Evolutionary conservation across 2,113 vertebrate species (phyloP).

Genomic region (Pluvianellus socialis): DNA sequence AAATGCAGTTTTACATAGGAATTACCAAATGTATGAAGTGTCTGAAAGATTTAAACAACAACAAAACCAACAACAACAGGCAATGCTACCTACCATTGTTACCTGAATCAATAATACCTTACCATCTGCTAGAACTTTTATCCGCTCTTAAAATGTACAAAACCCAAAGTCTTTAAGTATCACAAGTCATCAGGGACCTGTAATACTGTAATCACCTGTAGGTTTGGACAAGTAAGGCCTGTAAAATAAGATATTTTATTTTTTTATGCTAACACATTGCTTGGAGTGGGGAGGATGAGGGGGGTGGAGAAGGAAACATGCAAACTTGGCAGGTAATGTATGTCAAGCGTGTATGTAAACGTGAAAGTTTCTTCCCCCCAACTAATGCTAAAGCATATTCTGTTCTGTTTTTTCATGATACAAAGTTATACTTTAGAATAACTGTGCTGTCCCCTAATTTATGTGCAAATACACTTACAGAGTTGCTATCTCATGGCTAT

Average conservation of each 20-base stretch:
- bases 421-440: neutral
- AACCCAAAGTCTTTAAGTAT: neutral
- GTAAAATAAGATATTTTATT: neutral
- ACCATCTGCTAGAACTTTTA: neutral
- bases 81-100: neutral
- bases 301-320: neutral
- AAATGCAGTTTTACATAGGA: neutral
- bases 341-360: neutral
- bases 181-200: neutral
- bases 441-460: neutral
- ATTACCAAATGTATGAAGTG: neutral
- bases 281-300: neutral
- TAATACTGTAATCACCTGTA: neutral
- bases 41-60: neutral
- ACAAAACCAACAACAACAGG: neutral
- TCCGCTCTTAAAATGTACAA: neutral
- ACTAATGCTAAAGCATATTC: neutral
- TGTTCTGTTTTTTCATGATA: neutral
- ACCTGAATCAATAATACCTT: neutral
- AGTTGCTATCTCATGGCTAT: neutral
- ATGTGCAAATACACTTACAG: accelerated
- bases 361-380: neutral
- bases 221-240: neutral
- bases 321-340: neutral
- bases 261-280: neutral